Evolutionary conservation across 2,888 invertebrate genomes (phyloP), one percentile per base, ranked within the genome.

Genomic region (Drosophila planitibia): DNA sequence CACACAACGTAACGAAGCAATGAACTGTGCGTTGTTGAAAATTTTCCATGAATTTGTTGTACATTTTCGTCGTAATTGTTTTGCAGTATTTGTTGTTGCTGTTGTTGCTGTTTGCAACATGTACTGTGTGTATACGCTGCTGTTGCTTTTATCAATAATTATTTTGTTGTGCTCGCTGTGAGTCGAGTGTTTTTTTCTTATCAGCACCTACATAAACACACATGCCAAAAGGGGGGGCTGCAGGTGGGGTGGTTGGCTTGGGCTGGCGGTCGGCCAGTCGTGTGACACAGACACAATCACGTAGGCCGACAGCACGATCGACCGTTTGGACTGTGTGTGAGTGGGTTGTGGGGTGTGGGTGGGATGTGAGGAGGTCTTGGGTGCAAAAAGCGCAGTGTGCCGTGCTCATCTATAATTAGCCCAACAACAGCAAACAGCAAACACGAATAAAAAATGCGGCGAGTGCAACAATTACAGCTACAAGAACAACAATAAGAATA

Each of bases 221-320:
- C 25, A 51, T 2, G n/a, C 39, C 12, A n/a, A 7, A 39, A 9
- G 51, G 19, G 30, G 35, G 22, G 28, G 12, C 1, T 32, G 14
- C 10, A 1, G 53, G 61, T 1, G 39, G 9, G 30, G 37, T 12
- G 37, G 63, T 35, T 49, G 37, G 59, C 32, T 37, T 65, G n/a
- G 52, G 52, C 59, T 25, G 33, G 47, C 39, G 66, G 65, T 66
- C 74, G 71, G 57, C 65, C 73, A 70, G 85, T 87, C 87, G 87
- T 87, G 87, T 86, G 87, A 86, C 87, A 90, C 87, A 83, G 75
- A 89, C 83, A 77, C 81, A 88, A 90, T 83, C 86, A 86, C 90
- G 82, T 89, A 89, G 71, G 61, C 89, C 86, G 72, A 33, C 63
- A 69, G 30, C 63, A 25, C 41, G 57, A 32, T 47, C 62, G 60